Evolutionary conservation across 2,888 invertebrate genomes (phyloP), one percentile per base, ranked within the genome.

Genomic region (Xylota sylvarum): DNA sequence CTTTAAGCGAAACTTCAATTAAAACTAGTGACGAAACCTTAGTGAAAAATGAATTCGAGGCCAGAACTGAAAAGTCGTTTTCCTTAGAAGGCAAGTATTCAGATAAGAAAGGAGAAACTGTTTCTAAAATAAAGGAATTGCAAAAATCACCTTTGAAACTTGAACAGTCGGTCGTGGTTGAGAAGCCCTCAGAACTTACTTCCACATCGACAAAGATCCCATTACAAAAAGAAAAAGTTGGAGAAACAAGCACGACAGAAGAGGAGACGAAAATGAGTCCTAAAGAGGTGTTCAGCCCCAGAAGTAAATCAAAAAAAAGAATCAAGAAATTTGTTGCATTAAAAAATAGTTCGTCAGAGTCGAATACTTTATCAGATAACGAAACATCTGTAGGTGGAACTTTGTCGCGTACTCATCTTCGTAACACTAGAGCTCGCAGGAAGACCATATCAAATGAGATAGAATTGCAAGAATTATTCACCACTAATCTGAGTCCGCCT

Each of bases 391-490:
- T 40, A 6, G 64, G 32, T 32, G 67, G 72, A 40, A 52, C 23
- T 43, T 37, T 32, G 5, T 35, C 77, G 7, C 7, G 5, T n/a
- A 35, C 46, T n/a, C 43, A 2, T 2, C 2, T 17, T 5, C 70
- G 81, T n/a, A 52, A 76, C 35, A 82, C 67, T 2, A 52, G 77
- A 46, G 58, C 78, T 7, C 77, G 86, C 1, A 50, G 86, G 17
- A 86, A 78, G 43, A 86, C 86, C 7, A 74, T 86, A 50, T 81
- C 86, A 2, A 64, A 50, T 52, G 37, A 76, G n/a, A 67, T 32
- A 0, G 82, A 86, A 0, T 12, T 82, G 12, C 30, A 72, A 1
- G 77, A 69, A 4, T 0, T 86, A 0, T 5, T 62, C 40, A 9
- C 17, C 0, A 14, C 0, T 7, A 78, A 46, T 10, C 37, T 73